A percentile compares a stretch with the other conserved stretches of the same genome.
Evolutionary conservation across 2,888 invertebrate species (phyloP).

Genomic region (Hypomecis atomaria): DNA sequence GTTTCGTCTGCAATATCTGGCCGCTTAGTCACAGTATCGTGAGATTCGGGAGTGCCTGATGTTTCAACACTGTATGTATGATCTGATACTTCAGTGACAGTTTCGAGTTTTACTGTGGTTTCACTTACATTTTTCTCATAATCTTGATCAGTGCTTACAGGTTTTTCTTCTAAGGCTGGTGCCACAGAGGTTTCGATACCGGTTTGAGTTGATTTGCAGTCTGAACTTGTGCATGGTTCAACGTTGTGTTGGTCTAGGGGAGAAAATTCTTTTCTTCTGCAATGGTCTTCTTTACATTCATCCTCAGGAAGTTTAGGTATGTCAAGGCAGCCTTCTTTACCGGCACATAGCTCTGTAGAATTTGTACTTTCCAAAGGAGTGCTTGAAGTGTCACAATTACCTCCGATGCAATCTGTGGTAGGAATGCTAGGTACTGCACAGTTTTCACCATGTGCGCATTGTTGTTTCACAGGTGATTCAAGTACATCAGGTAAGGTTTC

Average conservation of each 20-base stretch:
- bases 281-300: slow-evolving; percentile 61
- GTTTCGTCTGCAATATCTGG: slow-evolving; percentile 11
- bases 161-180: slow-evolving; percentile 7
- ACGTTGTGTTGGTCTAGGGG: slow-evolving; percentile 46
- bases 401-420: slow-evolving; percentile 35
- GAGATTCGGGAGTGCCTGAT: slow-evolving; percentile 1
- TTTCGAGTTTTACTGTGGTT: slow-evolving; percentile 37
- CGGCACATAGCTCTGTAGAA: slow-evolving; percentile 19
- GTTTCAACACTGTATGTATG: background rate
- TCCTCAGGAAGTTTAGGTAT: slow-evolving; percentile 40
- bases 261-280: slow-evolving; percentile 58
- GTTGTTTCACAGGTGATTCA: slow-evolving; percentile 32
- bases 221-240: slow-evolving; percentile 51
- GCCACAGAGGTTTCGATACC: slow-evolving; percentile 24
- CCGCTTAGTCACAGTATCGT: slow-evolving; percentile 18
- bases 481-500: slow-evolving; percentile 37
- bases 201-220: slow-evolving; percentile 45
- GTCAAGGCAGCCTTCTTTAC: slow-evolving; percentile 46
- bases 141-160: slow-evolving; percentile 6
- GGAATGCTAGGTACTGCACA: slow-evolving; percentile 42
- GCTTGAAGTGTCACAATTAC: slow-evolving; percentile 23
- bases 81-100: slow-evolving; percentile 35
- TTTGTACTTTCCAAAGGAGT: slow-evolving; percentile 7
- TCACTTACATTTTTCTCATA: slow-evolving; percentile 18
- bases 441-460: slow-evolving; percentile 44